These are phyloP conservation scores for Aphaenogaster floridana DNA, from an alignment of 1,140 invertebrate genomes.

Conservation along the genomic window DNA sequence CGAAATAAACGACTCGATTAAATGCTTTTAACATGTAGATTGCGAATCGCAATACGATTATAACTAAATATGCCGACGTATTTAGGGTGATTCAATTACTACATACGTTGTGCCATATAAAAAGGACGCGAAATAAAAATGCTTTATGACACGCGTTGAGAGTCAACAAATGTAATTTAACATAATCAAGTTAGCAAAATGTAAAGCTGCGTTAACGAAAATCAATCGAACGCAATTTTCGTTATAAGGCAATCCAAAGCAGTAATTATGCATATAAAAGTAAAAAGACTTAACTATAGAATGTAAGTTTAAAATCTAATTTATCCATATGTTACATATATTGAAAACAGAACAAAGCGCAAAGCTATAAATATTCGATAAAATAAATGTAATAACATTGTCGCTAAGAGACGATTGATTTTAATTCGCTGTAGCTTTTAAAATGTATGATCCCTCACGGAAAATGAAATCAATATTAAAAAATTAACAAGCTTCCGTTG, in stretches of 20 bases:
- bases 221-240: conserved; percentile 17
- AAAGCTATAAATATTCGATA: neutral
- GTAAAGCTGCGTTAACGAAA: conserved; percentile 38
- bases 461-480: neutral
- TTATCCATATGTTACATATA: neutral
- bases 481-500: conserved; percentile 14
- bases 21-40: conserved; percentile 61
- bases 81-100: conserved; percentile 43
- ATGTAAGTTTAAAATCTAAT: neutral
- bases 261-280: neutral
- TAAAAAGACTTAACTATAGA: neutral
- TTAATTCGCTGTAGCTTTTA: neutral
- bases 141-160: conserved; percentile 30
- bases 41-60: conserved; percentile 50
- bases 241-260: neutral
- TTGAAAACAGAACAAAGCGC: neutral
- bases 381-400: conserved; percentile 3
- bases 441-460: neutral
- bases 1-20: conserved; percentile 61
- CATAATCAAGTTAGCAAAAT: conserved; percentile 32
- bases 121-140: conserved; percentile 47
- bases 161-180: conserved; percentile 40
- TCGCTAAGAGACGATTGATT: neutral
- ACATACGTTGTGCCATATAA: conserved; percentile 7
- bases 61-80: conserved; percentile 51